These are phyloP conservation scores for Heliangelus exortis DNA, from an alignment of 2,797 vertebrate genomes.

Conservation along the genomic window DNA sequence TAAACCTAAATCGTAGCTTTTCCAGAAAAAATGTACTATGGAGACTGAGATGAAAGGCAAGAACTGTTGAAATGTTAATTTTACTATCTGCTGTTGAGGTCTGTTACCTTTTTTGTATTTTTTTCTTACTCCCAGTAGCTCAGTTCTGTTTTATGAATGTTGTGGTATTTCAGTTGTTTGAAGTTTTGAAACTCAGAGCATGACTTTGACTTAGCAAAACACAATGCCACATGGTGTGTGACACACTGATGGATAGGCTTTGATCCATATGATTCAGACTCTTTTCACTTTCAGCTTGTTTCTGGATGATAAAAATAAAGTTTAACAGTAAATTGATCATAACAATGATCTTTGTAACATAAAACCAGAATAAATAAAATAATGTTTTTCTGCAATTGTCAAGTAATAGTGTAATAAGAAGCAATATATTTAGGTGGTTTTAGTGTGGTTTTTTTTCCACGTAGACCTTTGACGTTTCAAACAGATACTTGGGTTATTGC, in stretches of 20 bases:
- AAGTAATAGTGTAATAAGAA: not conserved
- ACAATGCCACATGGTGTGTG: constrained; percentile 82
- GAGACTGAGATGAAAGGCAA: constrained; percentile 96
- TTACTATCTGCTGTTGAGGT: constrained; percentile 97
- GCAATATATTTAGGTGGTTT: not conserved
- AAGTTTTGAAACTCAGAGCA: constrained; percentile 87
- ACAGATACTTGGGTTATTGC: not conserved
- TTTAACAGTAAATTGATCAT: not conserved
- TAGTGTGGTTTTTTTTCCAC: not conserved
- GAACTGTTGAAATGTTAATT: constrained; percentile 99
- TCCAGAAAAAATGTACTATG: constrained; percentile 86
- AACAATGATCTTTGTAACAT: not conserved
- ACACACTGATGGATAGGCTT: constrained; percentile 72
- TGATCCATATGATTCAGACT: constrained; percentile 55
- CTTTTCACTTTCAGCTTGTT: constrained; percentile 23
- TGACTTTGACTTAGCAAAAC: constrained; percentile 88
- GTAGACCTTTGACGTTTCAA: not conserved
- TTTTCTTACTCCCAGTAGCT: constrained; percentile 92
- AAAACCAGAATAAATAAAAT: not conserved
- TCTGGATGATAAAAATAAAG: constrained; percentile 18
- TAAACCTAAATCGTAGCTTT: constrained; percentile 89
- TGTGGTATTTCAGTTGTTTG: constrained; percentile 95
- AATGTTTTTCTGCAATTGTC: not conserved
- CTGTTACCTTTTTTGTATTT: constrained; percentile 92
- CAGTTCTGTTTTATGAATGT: constrained; percentile 96